A percentile compares a stretch with the other conserved stretches of the same genome.
Evolutionary conservation across 2,888 invertebrate species (phyloP).

Genomic region (Netelia inedita): DNA sequence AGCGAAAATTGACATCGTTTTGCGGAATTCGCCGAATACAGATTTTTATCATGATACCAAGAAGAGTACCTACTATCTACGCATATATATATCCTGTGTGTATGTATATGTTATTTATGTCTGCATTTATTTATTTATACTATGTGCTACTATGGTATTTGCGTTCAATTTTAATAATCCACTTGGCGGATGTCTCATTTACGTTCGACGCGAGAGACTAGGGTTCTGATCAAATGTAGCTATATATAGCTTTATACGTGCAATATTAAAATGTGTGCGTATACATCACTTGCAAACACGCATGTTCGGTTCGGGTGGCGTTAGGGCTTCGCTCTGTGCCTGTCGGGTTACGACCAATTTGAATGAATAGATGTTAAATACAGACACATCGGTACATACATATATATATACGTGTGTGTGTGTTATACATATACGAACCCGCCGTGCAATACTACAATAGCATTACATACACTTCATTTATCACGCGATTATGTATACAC

Average conservation of each 20-base stretch:
- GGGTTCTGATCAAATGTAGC: conserved; percentile 46
- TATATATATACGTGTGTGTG: conserved; percentile 1
- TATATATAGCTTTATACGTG: conserved; percentile 31
- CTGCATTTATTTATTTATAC: not conserved
- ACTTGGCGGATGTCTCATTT: conserved; percentile 59
- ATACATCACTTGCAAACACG: conserved; percentile 37
- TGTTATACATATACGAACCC: not conserved
- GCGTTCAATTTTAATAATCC: conserved; percentile 54
- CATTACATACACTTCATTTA: conserved; percentile 76
- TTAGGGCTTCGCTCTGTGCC: not conserved
- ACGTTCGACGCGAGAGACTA: conserved; percentile 49
- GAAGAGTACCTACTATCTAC: not conserved
- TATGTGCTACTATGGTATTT: conserved; percentile 41
- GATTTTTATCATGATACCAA: too few relatives aligned
- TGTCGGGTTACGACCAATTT: conserved; percentile 53
- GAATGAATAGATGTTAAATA: too few relatives aligned
- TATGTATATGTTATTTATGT: not conserved
- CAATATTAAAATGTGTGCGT: conserved; percentile 51
- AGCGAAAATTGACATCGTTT: too few relatives aligned
- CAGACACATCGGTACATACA: conserved; percentile 18
- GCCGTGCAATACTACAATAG: conserved; percentile 72
- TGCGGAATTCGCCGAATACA: too few relatives aligned
- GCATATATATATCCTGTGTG: conserved; percentile 5
- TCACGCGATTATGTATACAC: conserved; percentile 72
- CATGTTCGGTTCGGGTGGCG: conserved; percentile 22